Percentiles rank a stretch among this genome's conserved stretches.
Conservation (phyloP, 2,797 vertebrate species). For the Myotis myotis region DNA sequence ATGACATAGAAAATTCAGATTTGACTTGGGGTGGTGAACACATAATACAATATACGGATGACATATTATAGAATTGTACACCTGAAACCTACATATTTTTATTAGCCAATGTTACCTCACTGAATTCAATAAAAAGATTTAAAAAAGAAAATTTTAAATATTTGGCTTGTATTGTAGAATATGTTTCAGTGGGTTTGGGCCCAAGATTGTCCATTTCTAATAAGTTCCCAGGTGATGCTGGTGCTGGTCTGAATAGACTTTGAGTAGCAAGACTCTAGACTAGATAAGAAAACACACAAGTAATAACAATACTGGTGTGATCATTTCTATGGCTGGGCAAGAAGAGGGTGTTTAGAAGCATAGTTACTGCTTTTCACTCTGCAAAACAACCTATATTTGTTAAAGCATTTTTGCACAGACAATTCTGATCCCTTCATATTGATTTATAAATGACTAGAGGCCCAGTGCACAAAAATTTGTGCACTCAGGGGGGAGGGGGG, state of each 20-base stretch:
- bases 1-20: neutral
- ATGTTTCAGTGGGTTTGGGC: neutral
- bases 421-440: constrained; percentile 34
- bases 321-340: neutral
- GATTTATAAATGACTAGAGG: constrained; percentile 56
- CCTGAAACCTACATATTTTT: neutral
- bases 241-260: neutral
- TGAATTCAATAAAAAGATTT: neutral
- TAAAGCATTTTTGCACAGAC: constrained; percentile 16
- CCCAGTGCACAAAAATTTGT: too few species aligned
- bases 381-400: neutral
- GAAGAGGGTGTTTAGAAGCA: neutral
- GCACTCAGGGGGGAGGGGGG: too few species aligned
- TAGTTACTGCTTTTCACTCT: neutral
- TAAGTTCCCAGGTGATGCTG: neutral
- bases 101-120: neutral
- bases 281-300: neutral
- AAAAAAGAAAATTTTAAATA: neutral
- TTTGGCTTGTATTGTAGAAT: neutral
- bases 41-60: neutral
- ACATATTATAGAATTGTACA: neutral
- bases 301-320: neutral
- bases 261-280: neutral
- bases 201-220: neutral
- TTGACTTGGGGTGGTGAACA: neutral